These are phyloP conservation scores for Knipowitschia caucasica DNA, from an alignment of 2,797 vertebrate genomes.

Conservation along the genomic window DNA sequence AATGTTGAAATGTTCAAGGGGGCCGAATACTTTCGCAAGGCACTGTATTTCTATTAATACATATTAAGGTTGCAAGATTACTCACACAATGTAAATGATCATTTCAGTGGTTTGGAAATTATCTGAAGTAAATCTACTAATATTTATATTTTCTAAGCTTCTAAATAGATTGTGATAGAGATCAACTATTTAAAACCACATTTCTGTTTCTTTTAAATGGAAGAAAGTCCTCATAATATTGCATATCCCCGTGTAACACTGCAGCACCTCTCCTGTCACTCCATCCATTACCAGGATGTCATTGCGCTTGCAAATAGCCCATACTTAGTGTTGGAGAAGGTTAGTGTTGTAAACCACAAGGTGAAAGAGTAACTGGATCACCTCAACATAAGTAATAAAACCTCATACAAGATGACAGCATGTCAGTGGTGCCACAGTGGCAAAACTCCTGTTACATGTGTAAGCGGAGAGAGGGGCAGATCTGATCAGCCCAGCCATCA, in stretches of 20 bases:
- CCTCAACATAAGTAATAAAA: constrained; percentile 65
- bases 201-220: too few species aligned
- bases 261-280: neutral
- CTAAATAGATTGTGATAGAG: too few species aligned
- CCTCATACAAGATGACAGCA: constrained; percentile 52
- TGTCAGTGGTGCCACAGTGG: constrained; percentile 54
- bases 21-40: too few species aligned
- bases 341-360: constrained; percentile 56
- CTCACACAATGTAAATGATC: too few species aligned
- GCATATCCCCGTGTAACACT: neutral
- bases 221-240: too few species aligned
- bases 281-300: constrained; percentile 30
- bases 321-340: constrained; percentile 32
- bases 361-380: constrained; percentile 65
- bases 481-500: constrained; percentile 25
- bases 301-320: constrained; percentile 56
- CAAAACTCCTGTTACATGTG: constrained; percentile 56
- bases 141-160: too few species aligned
- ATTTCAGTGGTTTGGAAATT: too few species aligned
- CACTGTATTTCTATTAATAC: too few species aligned
- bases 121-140: too few species aligned
- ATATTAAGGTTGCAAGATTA: too few species aligned
- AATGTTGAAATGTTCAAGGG: too few species aligned
- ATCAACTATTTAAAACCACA: too few species aligned
- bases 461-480: constrained; percentile 47